A percentile compares a stretch with the other conserved stretches of the same genome.
These are phyloP conservation scores for Drosophila lini DNA, from an alignment of 1,140 invertebrate species.

Conservation along the genomic window DNA sequence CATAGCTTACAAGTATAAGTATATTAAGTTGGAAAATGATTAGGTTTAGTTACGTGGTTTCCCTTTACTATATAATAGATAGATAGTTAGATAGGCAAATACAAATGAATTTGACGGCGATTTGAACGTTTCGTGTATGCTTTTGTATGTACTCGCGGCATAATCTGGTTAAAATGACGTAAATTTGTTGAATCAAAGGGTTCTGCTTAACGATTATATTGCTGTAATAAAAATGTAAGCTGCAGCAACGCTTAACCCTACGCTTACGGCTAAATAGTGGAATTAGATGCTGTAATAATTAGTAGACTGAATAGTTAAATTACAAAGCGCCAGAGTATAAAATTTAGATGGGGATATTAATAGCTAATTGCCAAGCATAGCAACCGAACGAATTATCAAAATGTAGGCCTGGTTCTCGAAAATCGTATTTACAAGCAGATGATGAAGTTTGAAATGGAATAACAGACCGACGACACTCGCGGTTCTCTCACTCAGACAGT, in stretches of 20 bases:
- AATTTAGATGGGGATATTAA: constrained; percentile 26
- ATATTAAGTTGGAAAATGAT: constrained; percentile 52
- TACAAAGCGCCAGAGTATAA: constrained; percentile 44
- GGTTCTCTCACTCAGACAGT: constrained; percentile 43
- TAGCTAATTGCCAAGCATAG: constrained; percentile 14
- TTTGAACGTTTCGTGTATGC: constrained; percentile 30
- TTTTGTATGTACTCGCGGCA: constrained; percentile 34
- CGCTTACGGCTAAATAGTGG: constrained; percentile 46
- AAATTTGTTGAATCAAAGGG: constrained; percentile 23
- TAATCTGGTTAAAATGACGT: constrained; percentile 27
- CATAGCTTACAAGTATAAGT: constrained; percentile 45
- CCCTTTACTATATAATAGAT: constrained; percentile 8
- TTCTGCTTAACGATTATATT: constrained; percentile 43
- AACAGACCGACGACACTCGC: constrained; percentile 31
- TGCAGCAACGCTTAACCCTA: constrained; percentile 39
- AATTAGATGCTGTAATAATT: constrained; percentile 48
- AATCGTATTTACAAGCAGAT: constrained; percentile 51
- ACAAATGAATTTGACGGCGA: constrained; percentile 28
- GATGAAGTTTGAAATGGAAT: constrained; percentile 60
- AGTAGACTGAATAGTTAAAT: constrained; percentile 22
- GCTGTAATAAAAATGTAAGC: constrained; percentile 38
- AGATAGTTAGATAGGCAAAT: constrained; percentile 28
- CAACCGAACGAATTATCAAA: constrained; percentile 25
- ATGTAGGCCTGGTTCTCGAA: constrained; percentile 25
- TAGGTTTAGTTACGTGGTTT: constrained; percentile 2